A percentile compares a stretch with the other conserved stretches of the same genome.
Evolutionary conservation across 1,140 invertebrate genomes (phyloP).

Genomic region (Aphaenogaster rudis): DNA sequence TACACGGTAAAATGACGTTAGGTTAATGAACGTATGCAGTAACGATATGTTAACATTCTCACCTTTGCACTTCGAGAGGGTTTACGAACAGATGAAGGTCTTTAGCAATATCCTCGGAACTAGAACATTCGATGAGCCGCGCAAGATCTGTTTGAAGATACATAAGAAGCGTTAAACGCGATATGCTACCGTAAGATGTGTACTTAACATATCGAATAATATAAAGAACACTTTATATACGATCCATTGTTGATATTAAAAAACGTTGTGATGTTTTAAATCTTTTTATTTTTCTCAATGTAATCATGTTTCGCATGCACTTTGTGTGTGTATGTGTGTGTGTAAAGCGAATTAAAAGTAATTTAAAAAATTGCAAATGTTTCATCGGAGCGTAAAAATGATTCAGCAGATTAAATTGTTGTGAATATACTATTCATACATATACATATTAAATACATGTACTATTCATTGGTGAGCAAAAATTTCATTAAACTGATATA

Average conservation of each 20-base stretch:
- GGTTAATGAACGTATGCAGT: conserved; percentile 34
- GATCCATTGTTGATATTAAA: background rate
- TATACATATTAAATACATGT: background rate
- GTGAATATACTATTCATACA: too few species aligned
- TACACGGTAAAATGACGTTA: background rate
- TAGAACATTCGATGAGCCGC: conserved; percentile 25
- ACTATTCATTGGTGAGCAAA: conserved; percentile 1
- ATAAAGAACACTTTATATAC: conserved; percentile 14
- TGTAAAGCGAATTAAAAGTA: background rate
- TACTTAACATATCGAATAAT: conserved; percentile 15
- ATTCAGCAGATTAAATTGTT: conserved; percentile 2
- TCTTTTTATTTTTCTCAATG: background rate
- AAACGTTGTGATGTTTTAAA: background rate
- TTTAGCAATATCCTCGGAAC: conserved; percentile 22
- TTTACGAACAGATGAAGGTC: background rate
- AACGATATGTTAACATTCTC: conserved; percentile 26
- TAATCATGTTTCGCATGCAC: background rate
- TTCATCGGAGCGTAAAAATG: background rate
- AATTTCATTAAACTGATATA: conserved; percentile 44
- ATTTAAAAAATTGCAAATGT: conserved; percentile 13
- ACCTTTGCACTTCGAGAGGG: conserved; percentile 3
- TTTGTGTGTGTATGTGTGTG: background rate
- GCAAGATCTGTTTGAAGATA: conserved; percentile 36
- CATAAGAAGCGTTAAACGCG: conserved; percentile 37
- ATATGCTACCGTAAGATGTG: background rate